Conservation (phyloP, 2,113 vertebrate genomes). For the Emydura subglobosa region DNA sequence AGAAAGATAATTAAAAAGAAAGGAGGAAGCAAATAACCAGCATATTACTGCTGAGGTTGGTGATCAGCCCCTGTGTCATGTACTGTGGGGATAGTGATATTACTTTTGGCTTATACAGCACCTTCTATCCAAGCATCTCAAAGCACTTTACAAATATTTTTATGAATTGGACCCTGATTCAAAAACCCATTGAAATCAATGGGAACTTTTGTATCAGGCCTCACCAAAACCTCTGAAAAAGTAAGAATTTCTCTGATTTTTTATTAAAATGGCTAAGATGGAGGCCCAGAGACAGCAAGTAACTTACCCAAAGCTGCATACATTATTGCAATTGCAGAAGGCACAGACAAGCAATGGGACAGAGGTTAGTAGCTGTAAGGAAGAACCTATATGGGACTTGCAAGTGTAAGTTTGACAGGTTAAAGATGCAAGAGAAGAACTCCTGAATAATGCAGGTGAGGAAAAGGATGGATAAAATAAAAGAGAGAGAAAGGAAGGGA, state of each 20-base stretch:
- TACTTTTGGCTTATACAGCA: accelerated
- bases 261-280: background rate
- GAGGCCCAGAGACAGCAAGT: background rate
- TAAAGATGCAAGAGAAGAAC: background rate
- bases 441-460: background rate
- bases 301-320: background rate
- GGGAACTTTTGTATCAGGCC: background rate
- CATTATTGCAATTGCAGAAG: background rate
- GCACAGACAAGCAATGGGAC: background rate
- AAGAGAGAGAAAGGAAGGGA: background rate
- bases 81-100: background rate
- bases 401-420: background rate
- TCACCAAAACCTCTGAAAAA: background rate
- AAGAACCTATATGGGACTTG: background rate
- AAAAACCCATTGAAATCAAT: background rate
- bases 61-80: background rate
- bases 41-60: background rate
- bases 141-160: background rate
- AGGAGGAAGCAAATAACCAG: background rate
- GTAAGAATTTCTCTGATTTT: background rate
- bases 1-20: background rate
- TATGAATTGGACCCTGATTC: background rate
- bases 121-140: background rate
- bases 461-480: background rate
- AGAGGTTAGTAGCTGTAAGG: background rate